Conservation (phyloP, 2,888 invertebrate species). For the Drosophila falleni region DNA sequence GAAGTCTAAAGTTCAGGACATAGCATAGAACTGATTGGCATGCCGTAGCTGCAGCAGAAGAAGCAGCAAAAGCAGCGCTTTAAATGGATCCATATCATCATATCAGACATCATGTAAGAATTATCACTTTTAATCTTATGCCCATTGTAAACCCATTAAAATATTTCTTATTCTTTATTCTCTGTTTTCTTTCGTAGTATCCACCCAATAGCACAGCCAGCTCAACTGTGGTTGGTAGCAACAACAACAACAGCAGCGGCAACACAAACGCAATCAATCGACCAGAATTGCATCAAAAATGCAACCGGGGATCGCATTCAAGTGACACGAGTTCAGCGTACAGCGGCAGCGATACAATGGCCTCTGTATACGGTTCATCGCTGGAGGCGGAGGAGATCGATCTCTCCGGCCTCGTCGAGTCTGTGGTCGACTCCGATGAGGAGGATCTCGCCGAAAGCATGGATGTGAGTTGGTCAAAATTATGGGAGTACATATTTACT, state of each 20-base stretch:
- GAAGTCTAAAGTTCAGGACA: slow-evolving; percentile 59
- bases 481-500: not conserved
- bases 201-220: slow-evolving; percentile 55
- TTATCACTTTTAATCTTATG: slow-evolving; percentile 10
- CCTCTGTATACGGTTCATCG: slow-evolving; percentile 95
- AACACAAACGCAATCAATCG: slow-evolving; percentile 70
- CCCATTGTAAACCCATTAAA: slow-evolving; percentile 45
- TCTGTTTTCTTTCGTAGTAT: slow-evolving; percentile 35
- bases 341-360: slow-evolving; percentile 98
- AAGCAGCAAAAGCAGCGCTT: slow-evolving; percentile 54
- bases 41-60: slow-evolving; percentile 53
- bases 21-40: slow-evolving; percentile 54
- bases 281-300: slow-evolving; percentile 94
- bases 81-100: slow-evolving; percentile 83
- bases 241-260: slow-evolving; percentile 35
- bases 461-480: slow-evolving; percentile 87
- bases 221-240: slow-evolving; percentile 40
- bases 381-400: slow-evolving; percentile 94
- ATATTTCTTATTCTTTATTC: slow-evolving; percentile 8
- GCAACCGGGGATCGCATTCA: slow-evolving; percentile 92
- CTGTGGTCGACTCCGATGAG: slow-evolving; percentile 98
- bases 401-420: slow-evolving; percentile 96
- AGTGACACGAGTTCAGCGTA: slow-evolving; percentile 98
- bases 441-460: slow-evolving; percentile 95
- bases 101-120: slow-evolving; percentile 82